Base-by-base conservation (phyloP, 2,797 vertebrate genomes). In the Aselliscus stoliczkanus region DNA sequence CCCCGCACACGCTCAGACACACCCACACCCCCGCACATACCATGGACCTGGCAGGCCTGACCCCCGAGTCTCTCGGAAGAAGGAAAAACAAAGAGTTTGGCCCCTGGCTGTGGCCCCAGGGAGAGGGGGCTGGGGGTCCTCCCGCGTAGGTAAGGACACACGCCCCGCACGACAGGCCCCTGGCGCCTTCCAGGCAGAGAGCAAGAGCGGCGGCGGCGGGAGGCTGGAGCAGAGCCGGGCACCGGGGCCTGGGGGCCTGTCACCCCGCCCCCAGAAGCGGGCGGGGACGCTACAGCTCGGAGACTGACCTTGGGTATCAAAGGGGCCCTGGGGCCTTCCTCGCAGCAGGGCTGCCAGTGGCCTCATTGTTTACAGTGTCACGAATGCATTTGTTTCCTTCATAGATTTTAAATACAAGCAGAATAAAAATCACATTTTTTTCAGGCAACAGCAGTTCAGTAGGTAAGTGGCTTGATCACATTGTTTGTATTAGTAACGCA, bases 391-490 rank as follows among this genome's bases (percentile, higher is more conserved):
- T 97, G 97, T 98, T 98, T 99, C 98, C 98, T 98, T 98, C 98
- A 98, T 98, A 95, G 95, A 97, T 97, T 98, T 98, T 97, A 98
- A 98, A 98, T 98, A 98, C 98, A 98, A 98, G 98, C 98, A 98
- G 98, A 97, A 98, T 98, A 98, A 98, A 98, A 98, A 98, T 99
- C 98, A 98, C 98, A 98, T 99, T 98, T 98, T 98, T 98, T 98
- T 98, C 98, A 99, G 99, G 98, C 99, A 99, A 98, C 98, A 98
- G 99, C 99, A 98, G 98, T 98, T 98, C 99, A 98, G 99, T 99
- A 98, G 98, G 98, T 99, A 98, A 98, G 98, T 98, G 98, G 98
- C 98, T 98, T 94, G 98, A 98, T 98, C 98, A 98, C 98, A 98
- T 98, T 86, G 97, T 98, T 98, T 96, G 98, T 98, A 98, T 99